These are phyloP conservation scores for Pipistrellus pipistrellus DNA, from an alignment of 2,797 vertebrate species.

Conservation along the genomic window DNA sequence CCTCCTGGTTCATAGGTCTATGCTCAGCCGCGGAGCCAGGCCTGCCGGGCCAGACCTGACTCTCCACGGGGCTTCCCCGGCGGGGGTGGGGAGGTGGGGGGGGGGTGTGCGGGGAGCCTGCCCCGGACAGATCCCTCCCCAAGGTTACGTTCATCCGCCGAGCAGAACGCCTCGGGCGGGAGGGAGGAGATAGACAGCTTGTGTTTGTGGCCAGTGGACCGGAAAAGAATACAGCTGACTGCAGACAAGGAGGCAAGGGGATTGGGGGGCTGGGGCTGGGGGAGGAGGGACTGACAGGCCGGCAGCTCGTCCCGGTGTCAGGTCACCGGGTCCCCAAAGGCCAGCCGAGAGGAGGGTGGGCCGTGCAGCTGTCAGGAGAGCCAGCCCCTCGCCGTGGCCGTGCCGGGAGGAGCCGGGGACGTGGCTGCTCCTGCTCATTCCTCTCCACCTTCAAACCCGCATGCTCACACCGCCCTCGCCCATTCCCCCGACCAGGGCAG, in stretches of 20 bases:
- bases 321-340: slow-evolving; percentile 47
- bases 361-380: neutral
- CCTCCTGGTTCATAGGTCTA: too few species aligned
- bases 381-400: neutral
- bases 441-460: neutral
- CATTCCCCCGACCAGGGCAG: neutral
- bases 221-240: slow-evolving; percentile 79
- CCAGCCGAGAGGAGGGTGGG: neutral
- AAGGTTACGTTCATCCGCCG: slow-evolving; percentile 62
- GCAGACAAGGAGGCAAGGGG: slow-evolving; percentile 65
- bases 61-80: slow-evolving; percentile 6
- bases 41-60: neutral
- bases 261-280: slow-evolving; percentile 17
- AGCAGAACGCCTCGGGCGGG: slow-evolving; percentile 38
- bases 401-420: slow-evolving; percentile 47
- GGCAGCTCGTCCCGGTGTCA: neutral
- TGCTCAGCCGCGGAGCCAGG: too few species aligned
- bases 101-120: neutral
- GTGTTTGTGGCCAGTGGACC: slow-evolving; percentile 80
- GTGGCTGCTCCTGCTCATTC: neutral
- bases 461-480: neutral
- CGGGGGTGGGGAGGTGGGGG: too few species aligned
- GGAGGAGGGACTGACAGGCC: neutral
- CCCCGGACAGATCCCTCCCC: slow-evolving; percentile 42
- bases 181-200: slow-evolving; percentile 54